Base-by-base conservation (phyloP, 2,113 vertebrate species). In the Cephalopterus ornatus region DNA sequence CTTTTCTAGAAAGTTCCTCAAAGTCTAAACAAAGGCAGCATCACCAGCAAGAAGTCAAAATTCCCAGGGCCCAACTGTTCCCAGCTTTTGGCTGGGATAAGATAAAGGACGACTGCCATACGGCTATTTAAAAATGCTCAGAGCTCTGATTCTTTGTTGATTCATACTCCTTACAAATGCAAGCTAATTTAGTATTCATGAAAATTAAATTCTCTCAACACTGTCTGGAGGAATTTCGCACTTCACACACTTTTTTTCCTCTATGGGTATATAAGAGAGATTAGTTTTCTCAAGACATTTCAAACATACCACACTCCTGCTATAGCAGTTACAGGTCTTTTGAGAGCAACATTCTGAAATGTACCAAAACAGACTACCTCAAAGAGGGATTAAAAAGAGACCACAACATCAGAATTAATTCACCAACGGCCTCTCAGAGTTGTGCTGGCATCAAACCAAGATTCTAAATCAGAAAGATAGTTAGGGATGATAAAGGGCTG, bases 281-380 rank as follows among this genome's bases (percentile, higher is more conserved):
- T 75, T 78, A 49, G 30, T 78, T 95, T 89, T 84, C 68, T 78
- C 58, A 71, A 93, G 94, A 76, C 27, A 83, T 83, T 95, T 93
- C 70, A 89, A 95, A 92, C 44, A 93, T 42, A 80, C 52, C 61
- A 82, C 22, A 33, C 53, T 92, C 63, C 70, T 92, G 35, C 42
- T 89, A 46, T 32, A 70, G 44, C 76, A 90, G 46, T 85, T 88
- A 70, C 53, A 68, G 72, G 70, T 87, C 77, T 92, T 89, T 62
- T 21, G 59, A 94, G 83, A 92, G 78, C 68, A 92, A 83, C 59
- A 71, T 87, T 92, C 75, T 92, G 88, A 96, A 97, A 83, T 53
- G 53, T 78, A 93, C 59, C 82, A 88, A 82, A 96, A 89, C 88
- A 94, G 70, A 95, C 92, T 73, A 92, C 72, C 68, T 93, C 56